phyloP scores from a whole-genome alignment of 2,888 invertebrate genomes.

The Vesta saturnalis region DNA sequence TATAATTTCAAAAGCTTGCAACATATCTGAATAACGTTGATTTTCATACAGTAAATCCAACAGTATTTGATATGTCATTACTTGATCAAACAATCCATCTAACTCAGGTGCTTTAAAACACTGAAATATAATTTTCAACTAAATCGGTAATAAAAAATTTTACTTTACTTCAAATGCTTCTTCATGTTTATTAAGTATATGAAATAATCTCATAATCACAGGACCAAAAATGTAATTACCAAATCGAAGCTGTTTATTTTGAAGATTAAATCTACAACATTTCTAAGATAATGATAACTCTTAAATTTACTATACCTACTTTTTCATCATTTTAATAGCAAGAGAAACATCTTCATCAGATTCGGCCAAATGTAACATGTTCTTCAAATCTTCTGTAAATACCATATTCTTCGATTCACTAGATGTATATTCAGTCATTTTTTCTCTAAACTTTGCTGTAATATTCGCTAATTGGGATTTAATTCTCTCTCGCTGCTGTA shows the following conservation, averaged over 20 bases:
- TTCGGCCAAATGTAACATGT: slow-evolving; percentile 78
- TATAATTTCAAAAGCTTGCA: slow-evolving; percentile 71
- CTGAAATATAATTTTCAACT: slow-evolving; percentile 54
- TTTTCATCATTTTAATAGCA: slow-evolving; percentile 74
- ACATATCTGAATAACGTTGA: slow-evolving; percentile 73
- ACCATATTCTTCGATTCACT: slow-evolving; percentile 71
- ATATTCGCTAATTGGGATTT: slow-evolving; percentile 71
- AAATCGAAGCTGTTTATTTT: slow-evolving; percentile 77
- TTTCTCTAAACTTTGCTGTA: slow-evolving; percentile 72
- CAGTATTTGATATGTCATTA: slow-evolving; percentile 72
- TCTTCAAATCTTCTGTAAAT: slow-evolving; percentile 87
- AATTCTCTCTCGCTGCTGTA: slow-evolving; percentile 64
- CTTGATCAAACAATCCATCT: slow-evolving; percentile 77
- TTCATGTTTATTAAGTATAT: slow-evolving; percentile 74
- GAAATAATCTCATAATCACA: slow-evolving; percentile 81
- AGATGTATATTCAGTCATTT: slow-evolving; percentile 74
- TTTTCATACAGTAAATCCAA: slow-evolving; percentile 77
- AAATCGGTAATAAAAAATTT: not conserved
- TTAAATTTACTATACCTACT: slow-evolving; percentile 61
- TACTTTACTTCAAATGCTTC: slow-evolving; percentile 72
- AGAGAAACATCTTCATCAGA: slow-evolving; percentile 71
- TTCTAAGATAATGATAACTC: not conserved
- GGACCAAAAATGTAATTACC: slow-evolving; percentile 86
- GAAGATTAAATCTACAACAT: slow-evolving; percentile 72
- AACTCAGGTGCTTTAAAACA: slow-evolving; percentile 71